These are phyloP conservation scores for Oenanthe oenanthe DNA, from an alignment of 2,113 vertebrate species.

Conservation along the genomic window DNA sequence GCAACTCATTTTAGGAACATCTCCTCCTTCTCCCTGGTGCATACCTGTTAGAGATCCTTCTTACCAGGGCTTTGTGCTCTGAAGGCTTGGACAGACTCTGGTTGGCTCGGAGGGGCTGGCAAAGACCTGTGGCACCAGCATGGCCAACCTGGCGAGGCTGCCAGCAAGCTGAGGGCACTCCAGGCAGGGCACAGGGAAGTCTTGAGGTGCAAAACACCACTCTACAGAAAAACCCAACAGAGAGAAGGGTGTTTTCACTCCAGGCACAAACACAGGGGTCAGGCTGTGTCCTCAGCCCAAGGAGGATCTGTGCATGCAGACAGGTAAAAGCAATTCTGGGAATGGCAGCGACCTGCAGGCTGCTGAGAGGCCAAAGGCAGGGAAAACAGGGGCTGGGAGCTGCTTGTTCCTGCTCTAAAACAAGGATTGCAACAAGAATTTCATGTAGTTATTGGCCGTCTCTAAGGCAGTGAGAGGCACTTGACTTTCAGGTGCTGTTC, in stretches of 20 bases:
- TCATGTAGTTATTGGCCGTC: neutral
- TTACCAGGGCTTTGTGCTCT: slow-evolving; percentile 4
- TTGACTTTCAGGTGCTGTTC: neutral
- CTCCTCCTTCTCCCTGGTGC: neutral
- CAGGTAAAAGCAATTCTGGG: neutral
- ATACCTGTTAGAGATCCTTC: neutral
- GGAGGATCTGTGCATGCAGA: neutral
- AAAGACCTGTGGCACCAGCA: neutral
- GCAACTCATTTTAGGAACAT: neutral
- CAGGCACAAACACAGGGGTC: neutral
- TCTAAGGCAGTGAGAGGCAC: neutral
- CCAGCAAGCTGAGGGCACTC: slow-evolving; percentile 16
- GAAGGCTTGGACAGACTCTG: slow-evolving; percentile 20
- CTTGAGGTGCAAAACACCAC: slow-evolving; percentile 18
- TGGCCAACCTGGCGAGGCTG: neutral
- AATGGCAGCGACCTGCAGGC: neutral
- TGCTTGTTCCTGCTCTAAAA: neutral
- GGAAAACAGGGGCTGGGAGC: neutral
- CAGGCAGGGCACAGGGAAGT: neutral
- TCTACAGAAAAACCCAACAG: slow-evolving; percentile 45
- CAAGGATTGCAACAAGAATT: neutral
- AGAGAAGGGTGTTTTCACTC: neutral
- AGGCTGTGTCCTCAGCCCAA: neutral
- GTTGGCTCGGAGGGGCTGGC: slow-evolving; percentile 13
- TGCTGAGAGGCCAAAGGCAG: neutral